Base-by-base conservation (phyloP, 1,140 invertebrate species). In the Drosophila athabasca region DNA sequence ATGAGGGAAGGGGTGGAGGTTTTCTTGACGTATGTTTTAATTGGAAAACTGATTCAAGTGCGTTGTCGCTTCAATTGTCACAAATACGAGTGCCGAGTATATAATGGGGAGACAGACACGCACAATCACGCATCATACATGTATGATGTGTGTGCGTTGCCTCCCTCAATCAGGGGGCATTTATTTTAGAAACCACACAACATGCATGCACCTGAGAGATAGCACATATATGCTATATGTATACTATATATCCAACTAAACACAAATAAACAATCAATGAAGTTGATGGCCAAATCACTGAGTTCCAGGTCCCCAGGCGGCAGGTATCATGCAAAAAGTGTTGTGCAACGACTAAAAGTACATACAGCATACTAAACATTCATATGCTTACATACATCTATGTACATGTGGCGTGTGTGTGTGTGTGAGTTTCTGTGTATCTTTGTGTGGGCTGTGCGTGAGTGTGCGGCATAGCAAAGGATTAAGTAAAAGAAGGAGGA, bases 361-460 rank as follows among this genome's bases (percentile, higher is more conserved):
- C 44, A 24, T 48, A 15, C 24, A 69, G 68, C 35, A 35, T 48
- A 13, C 31, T 68, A 69, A 57, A 65, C 51, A 58, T 69, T 68
- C 64, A 29, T 41, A 39, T 19, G 17, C 11, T 49, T 68, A 69
- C 17, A 57, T 68, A 68, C 19, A 24, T 50, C 13, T 57, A 31
- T 49, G 64, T 67, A 52, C 44, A 31, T 49, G 51, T 68, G 51
- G 26, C 50, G 35, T 39, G 11, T 55, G 39, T 69, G 17, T 53
- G 53, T 71, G 39, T 57, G 59, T 45, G 51, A 60, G 69, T 70
- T 45, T n/a, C 24, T 74, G 79, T 55, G 55, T 59, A 65, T 39
- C 58, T 26, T 15, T 66, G 55, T 39, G 48, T 69, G 64, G 58
- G 48, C 48, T 61, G 76, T 79, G 71, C 77, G 77, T 80, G 52